A percentile compares a stretch with the other conserved stretches of the same genome.
These are phyloP conservation scores for Paramormyrops kingsleyae DNA, from an alignment of 2,113 vertebrate genomes.

Conservation along the genomic window DNA sequence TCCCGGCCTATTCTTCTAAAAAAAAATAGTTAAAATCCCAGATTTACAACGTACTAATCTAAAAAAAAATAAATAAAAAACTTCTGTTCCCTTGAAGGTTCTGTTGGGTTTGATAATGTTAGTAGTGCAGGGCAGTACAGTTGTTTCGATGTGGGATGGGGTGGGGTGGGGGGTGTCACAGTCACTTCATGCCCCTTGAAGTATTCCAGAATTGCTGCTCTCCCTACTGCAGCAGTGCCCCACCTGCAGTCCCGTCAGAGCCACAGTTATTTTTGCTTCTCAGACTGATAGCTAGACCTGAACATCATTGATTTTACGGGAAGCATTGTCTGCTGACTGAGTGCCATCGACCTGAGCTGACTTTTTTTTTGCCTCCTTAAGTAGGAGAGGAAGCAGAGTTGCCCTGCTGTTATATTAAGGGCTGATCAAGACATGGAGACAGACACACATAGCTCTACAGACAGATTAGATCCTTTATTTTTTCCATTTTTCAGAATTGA, in stretches of 20 bases:
- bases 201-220: neutral
- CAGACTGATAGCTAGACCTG: slow-evolving; percentile 85
- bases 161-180: neutral
- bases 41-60: neutral
- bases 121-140: neutral
- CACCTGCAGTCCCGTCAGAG: slow-evolving; percentile 50
- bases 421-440: slow-evolving; percentile 33
- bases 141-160: neutral
- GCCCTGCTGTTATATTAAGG: slow-evolving; percentile 77
- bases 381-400: slow-evolving; percentile 65
- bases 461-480: neutral
- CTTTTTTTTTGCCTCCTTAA: slow-evolving; percentile 83
- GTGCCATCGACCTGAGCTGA: slow-evolving; percentile 99
- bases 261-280: slow-evolving; percentile 65
- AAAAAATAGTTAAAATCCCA: neutral
- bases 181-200: neutral
- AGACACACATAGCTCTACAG: neutral
- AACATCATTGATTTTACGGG: slow-evolving; percentile 99
- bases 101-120: neutral
- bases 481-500: neutral
- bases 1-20: neutral
- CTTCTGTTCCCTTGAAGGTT: neutral
- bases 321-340: slow-evolving; percentile 98
- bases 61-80: neutral
- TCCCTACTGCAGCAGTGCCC: slow-evolving; percentile 2